Evolutionary conservation across 2,113 vertebrate genomes (phyloP).

Genomic region (Hippocampus barbouri): DNA sequence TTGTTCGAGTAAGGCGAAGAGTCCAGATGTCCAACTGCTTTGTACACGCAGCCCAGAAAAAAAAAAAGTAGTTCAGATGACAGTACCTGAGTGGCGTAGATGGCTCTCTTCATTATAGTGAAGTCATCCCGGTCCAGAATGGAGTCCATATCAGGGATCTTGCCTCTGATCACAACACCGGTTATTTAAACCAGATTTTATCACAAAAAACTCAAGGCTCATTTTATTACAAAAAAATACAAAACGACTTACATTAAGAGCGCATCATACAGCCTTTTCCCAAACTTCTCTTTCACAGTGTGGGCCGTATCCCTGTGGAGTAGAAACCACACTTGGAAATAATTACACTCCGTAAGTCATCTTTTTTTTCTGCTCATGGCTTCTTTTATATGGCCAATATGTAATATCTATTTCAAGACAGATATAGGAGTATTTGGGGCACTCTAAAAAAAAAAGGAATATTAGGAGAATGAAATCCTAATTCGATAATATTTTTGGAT

Average conservation of each 20-base stretch:
- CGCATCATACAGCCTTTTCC: slow-evolving; percentile 89
- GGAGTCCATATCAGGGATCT: slow-evolving; percentile 89
- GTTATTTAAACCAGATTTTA: background rate
- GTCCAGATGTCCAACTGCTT: background rate
- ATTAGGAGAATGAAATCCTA: too few relatives aligned
- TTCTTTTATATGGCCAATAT: too few relatives aligned
- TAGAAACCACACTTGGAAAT: background rate
- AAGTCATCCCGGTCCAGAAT: slow-evolving; percentile 93
- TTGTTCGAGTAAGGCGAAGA: background rate
- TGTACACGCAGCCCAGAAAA: background rate
- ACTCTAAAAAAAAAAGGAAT: too few relatives aligned
- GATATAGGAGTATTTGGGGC: too few relatives aligned
- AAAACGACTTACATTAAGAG: slow-evolving; percentile 79
- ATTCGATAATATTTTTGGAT: too few relatives aligned
- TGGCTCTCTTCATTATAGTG: slow-evolving; percentile 96
- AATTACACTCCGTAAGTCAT: too few relatives aligned
- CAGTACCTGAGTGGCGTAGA: slow-evolving; percentile 92
- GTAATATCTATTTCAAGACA: too few relatives aligned
- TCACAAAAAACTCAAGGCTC: background rate
- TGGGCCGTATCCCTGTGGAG: slow-evolving; percentile 88
- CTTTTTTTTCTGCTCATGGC: too few relatives aligned
- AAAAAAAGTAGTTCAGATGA: too few relatives aligned
- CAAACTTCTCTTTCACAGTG: slow-evolving; percentile 94
- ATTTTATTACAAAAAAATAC: too few relatives aligned
- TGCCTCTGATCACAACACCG: slow-evolving; percentile 73